These are phyloP conservation scores for Carcharodon carcharias DNA, from an alignment of 2,797 vertebrate genomes.

Conservation along the genomic window DNA sequence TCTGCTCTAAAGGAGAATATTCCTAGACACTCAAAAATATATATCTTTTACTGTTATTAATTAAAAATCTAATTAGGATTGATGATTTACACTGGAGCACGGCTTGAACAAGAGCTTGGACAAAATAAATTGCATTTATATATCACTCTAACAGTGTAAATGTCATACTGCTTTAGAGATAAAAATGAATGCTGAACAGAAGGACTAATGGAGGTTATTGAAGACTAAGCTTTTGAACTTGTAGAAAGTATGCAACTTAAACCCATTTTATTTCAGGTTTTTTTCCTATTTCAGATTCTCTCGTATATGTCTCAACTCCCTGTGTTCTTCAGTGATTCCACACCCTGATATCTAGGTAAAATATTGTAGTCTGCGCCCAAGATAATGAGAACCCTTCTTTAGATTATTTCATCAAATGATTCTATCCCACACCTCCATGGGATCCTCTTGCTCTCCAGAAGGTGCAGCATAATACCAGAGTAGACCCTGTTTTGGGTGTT, in stretches of 20 bases:
- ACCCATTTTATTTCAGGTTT: neutral
- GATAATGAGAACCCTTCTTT: neutral
- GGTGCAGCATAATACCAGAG: neutral
- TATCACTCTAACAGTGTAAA: neutral
- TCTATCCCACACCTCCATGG: neutral
- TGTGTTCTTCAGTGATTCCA: neutral
- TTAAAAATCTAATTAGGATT: neutral
- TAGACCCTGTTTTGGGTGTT: neutral
- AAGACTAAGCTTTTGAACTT: neutral
- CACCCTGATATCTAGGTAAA: neutral
- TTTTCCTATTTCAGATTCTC: neutral
- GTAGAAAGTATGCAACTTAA: neutral
- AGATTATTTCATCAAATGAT: neutral
- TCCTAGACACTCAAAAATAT: neutral
- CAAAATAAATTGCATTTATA: neutral
- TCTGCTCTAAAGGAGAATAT: neutral
- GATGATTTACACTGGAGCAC: neutral
- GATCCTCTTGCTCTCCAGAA: neutral
- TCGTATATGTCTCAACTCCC: neutral
- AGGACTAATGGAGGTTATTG: neutral
- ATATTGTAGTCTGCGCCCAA: neutral
- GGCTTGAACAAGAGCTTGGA: neutral
- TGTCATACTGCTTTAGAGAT: neutral
- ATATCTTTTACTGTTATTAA: neutral
- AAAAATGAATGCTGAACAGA: neutral